phyloP scores from a whole-genome alignment of 1,140 invertebrate genomes.

The Maconellicoccus hirsutus region DNA sequence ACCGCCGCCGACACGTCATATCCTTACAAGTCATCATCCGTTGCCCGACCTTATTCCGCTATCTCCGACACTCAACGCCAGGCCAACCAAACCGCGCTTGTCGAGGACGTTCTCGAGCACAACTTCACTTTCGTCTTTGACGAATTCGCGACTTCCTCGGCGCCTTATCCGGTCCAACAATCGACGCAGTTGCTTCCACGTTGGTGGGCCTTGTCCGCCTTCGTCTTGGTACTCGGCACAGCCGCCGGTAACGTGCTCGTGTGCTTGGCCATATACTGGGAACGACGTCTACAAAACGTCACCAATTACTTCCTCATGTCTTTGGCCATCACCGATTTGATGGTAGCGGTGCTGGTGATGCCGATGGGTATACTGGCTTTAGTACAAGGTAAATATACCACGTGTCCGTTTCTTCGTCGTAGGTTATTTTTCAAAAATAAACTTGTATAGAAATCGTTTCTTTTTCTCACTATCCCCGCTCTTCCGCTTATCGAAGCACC shows the following conservation, averaged over 20 bases:
- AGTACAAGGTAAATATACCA: conserved; percentile 48
- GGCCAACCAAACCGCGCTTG: conserved; percentile 16
- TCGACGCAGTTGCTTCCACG: conserved; percentile 12
- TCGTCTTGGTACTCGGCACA: conserved; percentile 72
- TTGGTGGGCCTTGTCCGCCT: conserved; percentile 55
- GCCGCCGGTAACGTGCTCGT: conserved; percentile 89
- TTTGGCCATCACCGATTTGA: conserved; percentile 84
- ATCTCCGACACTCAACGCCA: no score
- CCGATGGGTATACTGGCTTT: conserved; percentile 71
- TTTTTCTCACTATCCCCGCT: no score
- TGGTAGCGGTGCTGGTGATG: conserved; percentile 86
- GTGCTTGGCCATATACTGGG: conserved; percentile 79
- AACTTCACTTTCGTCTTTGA: background rate
- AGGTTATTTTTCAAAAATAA: no score
- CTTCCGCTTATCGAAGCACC: no score
- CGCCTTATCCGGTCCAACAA: background rate
- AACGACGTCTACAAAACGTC: conserved; percentile 79
- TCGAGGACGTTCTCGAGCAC: background rate
- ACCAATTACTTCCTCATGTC: conserved; percentile 96
- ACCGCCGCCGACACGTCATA: background rate
- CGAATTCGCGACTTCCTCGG: background rate
- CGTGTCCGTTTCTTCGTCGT: background rate
- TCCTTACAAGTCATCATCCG: no score
- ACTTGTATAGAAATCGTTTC: no score
- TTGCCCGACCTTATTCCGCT: no score